Evolutionary conservation across 1,140 invertebrate genomes (phyloP), one percentile per base, ranked within the genome.

Genomic region (Belonocnema kinseyi): DNA sequence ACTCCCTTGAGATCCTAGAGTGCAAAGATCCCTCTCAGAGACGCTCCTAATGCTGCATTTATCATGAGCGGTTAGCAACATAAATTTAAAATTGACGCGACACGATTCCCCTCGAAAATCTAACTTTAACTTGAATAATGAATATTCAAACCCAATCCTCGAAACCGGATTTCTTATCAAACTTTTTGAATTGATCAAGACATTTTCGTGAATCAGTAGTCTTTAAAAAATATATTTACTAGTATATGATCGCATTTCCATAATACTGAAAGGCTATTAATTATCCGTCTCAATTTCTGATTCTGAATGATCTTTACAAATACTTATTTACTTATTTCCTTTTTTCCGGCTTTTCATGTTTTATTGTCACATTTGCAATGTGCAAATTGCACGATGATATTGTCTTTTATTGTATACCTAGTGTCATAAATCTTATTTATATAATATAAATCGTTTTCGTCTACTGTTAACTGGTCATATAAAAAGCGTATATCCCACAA

Each of bases 391-490:
- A 26, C 58, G 26, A 66, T 66, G 21, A 21, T 19, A 66, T 26
- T 33, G 21, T 19, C 8, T 13, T 14, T 61, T 21, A 33, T 61
- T 40, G 46, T 40, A 5, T 46, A 46, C 10, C 26, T 13, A 40
- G 58, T 40, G 40, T 40, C 58, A 66, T 66, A 66, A 66, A 46
- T 66, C 58, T 14, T 66, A 26, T 66, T 66, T 40, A 40, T 66
- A 13, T 26, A 26, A 3, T 26, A 11, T 16, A 40, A 66, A 66
- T 40, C 61, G 61, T 12, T 66, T 66, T 66, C 14, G 14, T 66
- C 26, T 66, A 66, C 61, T 66, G 61, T 66, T 66, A n/a, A 46
- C 33, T 46, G 61, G 61, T 40, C 33, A 66, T 66, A 66, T 40
- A 46, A 66, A 40, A 16, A 12, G 40, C n/a, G 16, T 33, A 66